These are phyloP conservation scores for Callospermophilus lateralis DNA, from an alignment of 2,113 vertebrate species.

Conservation along the genomic window DNA sequence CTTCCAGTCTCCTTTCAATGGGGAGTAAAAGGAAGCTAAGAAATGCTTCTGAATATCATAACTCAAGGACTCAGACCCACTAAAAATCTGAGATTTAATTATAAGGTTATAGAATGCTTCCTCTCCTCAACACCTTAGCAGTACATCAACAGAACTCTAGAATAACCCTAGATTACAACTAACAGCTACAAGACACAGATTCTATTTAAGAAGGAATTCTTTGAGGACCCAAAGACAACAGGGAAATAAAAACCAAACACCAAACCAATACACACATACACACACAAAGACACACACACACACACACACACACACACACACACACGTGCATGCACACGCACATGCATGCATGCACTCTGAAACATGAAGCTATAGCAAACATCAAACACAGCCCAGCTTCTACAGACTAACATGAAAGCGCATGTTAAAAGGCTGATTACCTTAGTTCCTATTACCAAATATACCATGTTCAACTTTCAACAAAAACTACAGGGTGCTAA, in stretches of 20 bases:
- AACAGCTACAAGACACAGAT: neutral
- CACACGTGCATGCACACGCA: too few relatives aligned
- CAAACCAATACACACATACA: neutral
- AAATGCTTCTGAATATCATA: neutral
- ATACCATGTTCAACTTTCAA: too few relatives aligned
- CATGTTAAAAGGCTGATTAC: too few relatives aligned
- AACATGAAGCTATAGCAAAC: too few relatives aligned
- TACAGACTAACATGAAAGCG: too few relatives aligned
- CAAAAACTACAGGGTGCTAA: too few relatives aligned
- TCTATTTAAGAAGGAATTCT: neutral
- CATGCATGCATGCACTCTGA: too few relatives aligned
- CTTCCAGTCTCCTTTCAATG: neutral
- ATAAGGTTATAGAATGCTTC: neutral
- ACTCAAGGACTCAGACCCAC: neutral
- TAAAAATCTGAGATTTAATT: neutral
- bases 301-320: too few relatives aligned
- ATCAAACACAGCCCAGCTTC: neutral
- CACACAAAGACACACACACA: too few relatives aligned
- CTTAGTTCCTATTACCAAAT: too few relatives aligned
- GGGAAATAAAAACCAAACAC: neutral
- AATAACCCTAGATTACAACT: neutral
- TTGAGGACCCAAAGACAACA: neutral
- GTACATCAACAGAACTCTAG: neutral
- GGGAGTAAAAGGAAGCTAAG: neutral
- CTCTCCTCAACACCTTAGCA: neutral